Percentiles rank a stretch among this genome's conserved stretches.
Evolutionary conservation across 35 echinoderm and acorn worm genomes (phyloP).

Genomic region (Eucidaris tribuloides): DNA sequence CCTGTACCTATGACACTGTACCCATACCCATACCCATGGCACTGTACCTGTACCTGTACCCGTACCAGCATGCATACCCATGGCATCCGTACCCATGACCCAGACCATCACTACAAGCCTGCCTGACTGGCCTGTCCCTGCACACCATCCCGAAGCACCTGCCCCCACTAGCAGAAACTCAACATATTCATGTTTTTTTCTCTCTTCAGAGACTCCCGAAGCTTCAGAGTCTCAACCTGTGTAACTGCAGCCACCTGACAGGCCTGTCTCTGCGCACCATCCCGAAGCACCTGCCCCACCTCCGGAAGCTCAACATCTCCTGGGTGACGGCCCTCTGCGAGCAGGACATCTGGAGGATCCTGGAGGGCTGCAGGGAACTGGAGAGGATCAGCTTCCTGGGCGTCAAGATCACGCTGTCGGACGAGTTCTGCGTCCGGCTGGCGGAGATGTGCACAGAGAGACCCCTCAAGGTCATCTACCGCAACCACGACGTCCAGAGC

Average conservation of each 20-base stretch:
- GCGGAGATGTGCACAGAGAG: conserved; percentile 21
- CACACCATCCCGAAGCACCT: no score
- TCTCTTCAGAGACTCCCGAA: conserved; percentile 31
- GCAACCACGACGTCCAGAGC: neutral
- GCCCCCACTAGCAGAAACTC: no score
- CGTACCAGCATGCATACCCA: no score
- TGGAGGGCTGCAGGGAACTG: conserved; percentile 11
- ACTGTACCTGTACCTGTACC: no score
- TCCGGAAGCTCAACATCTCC: conserved; percentile 12
- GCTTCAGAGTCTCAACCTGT: conserved; percentile 31
- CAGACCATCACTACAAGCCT: no score
- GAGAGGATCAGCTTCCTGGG: conserved; percentile 10
- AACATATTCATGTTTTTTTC: neutral
- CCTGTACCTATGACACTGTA: no score
- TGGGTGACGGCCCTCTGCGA: conserved; percentile 4
- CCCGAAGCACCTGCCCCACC: conserved; percentile 16
- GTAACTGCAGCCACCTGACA: conserved; percentile 38
- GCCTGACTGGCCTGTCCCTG: no score
- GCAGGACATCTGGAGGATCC: conserved; percentile 7
- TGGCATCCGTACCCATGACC: no score
- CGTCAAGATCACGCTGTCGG: conserved; percentile 16
- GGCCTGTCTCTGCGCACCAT: conserved; percentile 28
- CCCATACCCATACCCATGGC: no score
- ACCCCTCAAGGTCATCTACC: neutral
- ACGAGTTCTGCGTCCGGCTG: conserved; percentile 29